Base-by-base conservation (phyloP, 35 echinoderm and acorn worm genomes). In the Hemicentrotus pulcherrimus region DNA sequence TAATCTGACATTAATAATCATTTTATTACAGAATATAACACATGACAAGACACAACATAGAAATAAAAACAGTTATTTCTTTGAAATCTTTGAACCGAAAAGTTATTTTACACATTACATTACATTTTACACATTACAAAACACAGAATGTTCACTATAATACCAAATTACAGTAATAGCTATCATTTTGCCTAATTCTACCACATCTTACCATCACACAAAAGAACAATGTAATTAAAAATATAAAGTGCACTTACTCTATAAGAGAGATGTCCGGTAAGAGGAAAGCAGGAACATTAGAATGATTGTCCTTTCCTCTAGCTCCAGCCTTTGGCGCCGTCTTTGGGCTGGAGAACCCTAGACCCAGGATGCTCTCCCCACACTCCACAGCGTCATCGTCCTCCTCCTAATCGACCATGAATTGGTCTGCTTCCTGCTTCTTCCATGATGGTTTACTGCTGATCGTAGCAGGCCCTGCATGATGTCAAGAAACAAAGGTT, bases 371-470 rank as follows among this genome's bases (percentile, higher is more conserved):
- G 35, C 97, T 91, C 31, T 94, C 95, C 60, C 96, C 96, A 46
- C 94, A 91, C 31, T 97, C 95, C 12, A 86, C 93, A 9, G 94
- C 85, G 32, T 35, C 91, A 18, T 96, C 92, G 58, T 91, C 32
- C 85, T 98, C 94, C 7, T 47, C 48, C 46, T 58, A 47, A 50
- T 93, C 91, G n/a, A 31, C 22, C 32, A 47, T 0, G 19, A 91
- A 93, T 8, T 95, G 70, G 31, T 71, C 41, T 10, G 9, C 16
- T 10, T 89, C 46, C 65, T 45, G 92, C 18, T 48, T 95, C 61
- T 99, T 92, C 98, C 98, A 99, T 19, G 96, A 95, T 89, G 98
- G 98, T 31, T 92, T 92, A 31, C 98, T 99, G 86, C 96, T 97
- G 45, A 99, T 99, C 28, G 98, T 99, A 22, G 91, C 86, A n/a